Conservation (phyloP, 2,888 invertebrate genomes). For the Pyrocoelia pectoralis region DNA sequence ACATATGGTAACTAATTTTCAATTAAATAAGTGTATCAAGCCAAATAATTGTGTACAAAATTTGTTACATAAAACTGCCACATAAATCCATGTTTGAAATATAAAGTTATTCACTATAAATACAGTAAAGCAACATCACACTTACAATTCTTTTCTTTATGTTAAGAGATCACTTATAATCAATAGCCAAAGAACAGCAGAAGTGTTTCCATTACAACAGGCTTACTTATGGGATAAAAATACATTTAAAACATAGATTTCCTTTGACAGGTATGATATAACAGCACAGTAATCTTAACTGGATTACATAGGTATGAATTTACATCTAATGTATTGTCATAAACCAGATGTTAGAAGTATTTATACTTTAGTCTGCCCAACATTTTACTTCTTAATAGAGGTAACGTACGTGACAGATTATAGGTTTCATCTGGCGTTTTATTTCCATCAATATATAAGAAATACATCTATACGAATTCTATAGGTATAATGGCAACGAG, state of each 20-base stretch:
- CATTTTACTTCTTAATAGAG: slow-evolving; percentile 19
- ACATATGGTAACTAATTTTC: slow-evolving; percentile 21
- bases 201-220: slow-evolving; percentile 35
- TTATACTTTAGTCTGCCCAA: slow-evolving; percentile 26
- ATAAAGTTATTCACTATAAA: slow-evolving; percentile 8
- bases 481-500: slow-evolving; percentile 54
- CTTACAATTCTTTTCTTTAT: slow-evolving; percentile 30
- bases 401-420: slow-evolving; percentile 43
- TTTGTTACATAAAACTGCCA: slow-evolving; percentile 10
- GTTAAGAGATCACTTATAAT: slow-evolving; percentile 35
- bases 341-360: slow-evolving; percentile 54
- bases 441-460: slow-evolving; percentile 54
- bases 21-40: slow-evolving; percentile 8
- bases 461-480: slow-evolving; percentile 55
- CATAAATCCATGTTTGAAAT: slow-evolving; percentile 19
- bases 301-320: slow-evolving; percentile 51
- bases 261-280: slow-evolving; percentile 43
- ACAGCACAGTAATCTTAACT: slow-evolving; percentile 57
- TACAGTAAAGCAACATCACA: slow-evolving; percentile 30
- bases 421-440: slow-evolving; percentile 49
- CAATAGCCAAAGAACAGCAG: slow-evolving; percentile 25
- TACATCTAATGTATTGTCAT: slow-evolving; percentile 62
- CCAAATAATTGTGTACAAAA: slow-evolving; percentile 1
- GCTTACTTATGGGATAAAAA: slow-evolving; percentile 31
- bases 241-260: slow-evolving; percentile 40